Evolutionary conservation across 2,113 vertebrate genomes (phyloP), one percentile per base, ranked within the genome.

Genomic region (Boleophthalmus pectinirostris): DNA sequence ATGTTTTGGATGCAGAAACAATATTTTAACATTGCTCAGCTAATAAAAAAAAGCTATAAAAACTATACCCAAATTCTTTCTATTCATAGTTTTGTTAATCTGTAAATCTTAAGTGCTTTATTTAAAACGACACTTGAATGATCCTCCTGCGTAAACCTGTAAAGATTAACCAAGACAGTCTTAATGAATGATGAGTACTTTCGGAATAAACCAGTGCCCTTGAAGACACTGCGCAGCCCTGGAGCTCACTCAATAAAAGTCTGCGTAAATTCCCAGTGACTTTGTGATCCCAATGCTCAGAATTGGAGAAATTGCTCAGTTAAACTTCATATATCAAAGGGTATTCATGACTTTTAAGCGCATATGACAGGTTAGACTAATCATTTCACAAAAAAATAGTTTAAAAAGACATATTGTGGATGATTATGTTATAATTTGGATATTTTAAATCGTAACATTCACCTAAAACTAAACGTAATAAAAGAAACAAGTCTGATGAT

Each of bases 171-270:
- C 64, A n/a, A 43, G 12, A 29, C 12, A 20, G 1, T 45, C 68
- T 74, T 16, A 56, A 79, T 82, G 66, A 87, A 79, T 74, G 75
- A 81, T 77, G 64, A 83, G 54, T 12, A 45, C 5, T 21, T n/a
- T n/a, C 33, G 56, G 54, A 76, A 70, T 11, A 60, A 64, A 10
- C 9, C 0, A 13, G 72, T 53, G 82, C 33, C 85, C 87, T 89
- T 86, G 77, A 80, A 61, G 18, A 21, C 43, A 71, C 57, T 49
- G 15, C 60, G 51, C 38, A 43, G 43, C 63, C 66, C 46, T 16
- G 53, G 24, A 38, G n/a, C 5, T 51, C 11, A 21, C 7, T n/a
- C n/a, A 24, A 5, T 43, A 20, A 61, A 58, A 57, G 58, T 10
- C 49, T 51, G 2, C 1, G 38, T 43, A 43, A 43, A 43, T 43